Base-by-base conservation (phyloP, 2,888 invertebrate genomes). In the Agrotis exclamationis region DNA sequence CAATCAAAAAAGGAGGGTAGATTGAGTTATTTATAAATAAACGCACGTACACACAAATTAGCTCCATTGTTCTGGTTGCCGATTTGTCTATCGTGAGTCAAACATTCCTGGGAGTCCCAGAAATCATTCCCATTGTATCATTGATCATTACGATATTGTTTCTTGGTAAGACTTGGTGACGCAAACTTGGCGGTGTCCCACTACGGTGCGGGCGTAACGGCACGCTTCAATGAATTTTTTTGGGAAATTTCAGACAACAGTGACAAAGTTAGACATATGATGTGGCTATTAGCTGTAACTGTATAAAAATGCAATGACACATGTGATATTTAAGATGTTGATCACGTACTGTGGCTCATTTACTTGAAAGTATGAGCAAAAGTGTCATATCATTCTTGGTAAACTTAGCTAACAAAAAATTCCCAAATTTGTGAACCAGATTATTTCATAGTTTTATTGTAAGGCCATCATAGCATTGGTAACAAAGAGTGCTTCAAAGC, bases 61-160 rank as follows among this genome's bases (percentile, higher is more conserved):
- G 62, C 22, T 58, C 51, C 74, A 85, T 85, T 85, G 85, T 85
- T 84, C 74, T 72, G 62, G 62, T 69, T 65, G 71, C 68, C 70
- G 65, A 78, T 72, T 79, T 47, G 79, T 79, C 74, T 77, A 80
- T 57, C 60, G 68, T 85, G 82, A 83, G 67, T 86, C 85, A 86
- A 80, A 65, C 82, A 82, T 85, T 85, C 82, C 78, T 84, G 85
- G 86, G 79, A 80, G 60, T 80, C 39, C 79, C 80, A 85, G 69
- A 80, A 78, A 60, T 69, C 18, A 74, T 77, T 79, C 72, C 72
- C 75, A 85, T 80, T 84, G 81, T 81, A 80, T 80, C 75, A 58
- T 63, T 67, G 74, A 76, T 74, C 50, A 70, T 58, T 74, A 57
- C 62, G 76, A 86, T 81, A 79, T 51, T 63, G 78, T 74, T 83